Evolutionary conservation across 2,797 vertebrate species (phyloP), one percentile per base, ranked within the genome.

Genomic region (Microctenopoma stevenorrisi): DNA sequence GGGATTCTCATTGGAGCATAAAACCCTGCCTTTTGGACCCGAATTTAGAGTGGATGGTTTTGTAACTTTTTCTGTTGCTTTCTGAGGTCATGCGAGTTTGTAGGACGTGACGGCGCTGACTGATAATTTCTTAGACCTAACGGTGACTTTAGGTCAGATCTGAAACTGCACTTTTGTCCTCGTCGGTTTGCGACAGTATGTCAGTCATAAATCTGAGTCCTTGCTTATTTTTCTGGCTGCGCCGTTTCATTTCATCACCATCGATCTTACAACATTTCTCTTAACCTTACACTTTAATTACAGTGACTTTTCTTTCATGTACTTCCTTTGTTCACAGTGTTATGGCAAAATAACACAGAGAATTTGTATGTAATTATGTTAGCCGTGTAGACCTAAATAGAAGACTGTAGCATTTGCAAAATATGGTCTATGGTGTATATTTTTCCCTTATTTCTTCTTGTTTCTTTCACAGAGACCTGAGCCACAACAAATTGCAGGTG

Each of bases 401-500:
- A 64, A 59, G 72, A 74, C 60, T 64, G 61, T 15, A 73, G 71
- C 46, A 15, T 59, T 38, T 44, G 61, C 74, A 64, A 78, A 83
- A 71, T 30, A 38, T 35, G n/a, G 28, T 63, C 40, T 43, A 5
- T 61, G 61, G 57, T 77, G 74, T 73, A 53, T 84, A 77, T 72
- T 76, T 83, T 76, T 61, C 35, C 37, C 51, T 56, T 53, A 46
- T 61, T 75, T 62, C 68, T 33, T 61, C 84, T 74, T 46, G 47
- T 58, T 66, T 18, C n/a, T 57, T 79, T 90, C 71, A 4, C 85
- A 99, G 98, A 88, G 96, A 98, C 85, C 91, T 99, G 88, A 98
- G 96, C 92, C 95, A 97, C 85, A 98, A 97, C 94, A 96, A 93
- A 91, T 89, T 99, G 78, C 95, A 95, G 91, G 94, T 91, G 86